phyloP scores from a whole-genome alignment of 2,888 invertebrate species.

The Napeogenes sylphis region DNA sequence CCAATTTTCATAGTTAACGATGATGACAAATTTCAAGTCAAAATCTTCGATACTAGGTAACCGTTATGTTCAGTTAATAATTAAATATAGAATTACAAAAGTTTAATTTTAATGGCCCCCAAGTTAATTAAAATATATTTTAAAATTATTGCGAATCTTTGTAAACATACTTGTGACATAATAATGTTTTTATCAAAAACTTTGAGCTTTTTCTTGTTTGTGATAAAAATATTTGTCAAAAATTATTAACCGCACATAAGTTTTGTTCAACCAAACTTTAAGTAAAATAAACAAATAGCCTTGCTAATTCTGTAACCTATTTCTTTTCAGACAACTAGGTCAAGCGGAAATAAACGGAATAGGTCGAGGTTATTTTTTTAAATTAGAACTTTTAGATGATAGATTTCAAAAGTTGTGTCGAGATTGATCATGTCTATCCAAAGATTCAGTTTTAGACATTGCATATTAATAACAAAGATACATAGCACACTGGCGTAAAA shows the following conservation, averaged over 20 bases:
- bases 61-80: background rate
- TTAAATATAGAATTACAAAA: background rate
- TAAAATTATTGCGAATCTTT: background rate
- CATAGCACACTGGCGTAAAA: too few relatives aligned
- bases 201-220: too few relatives aligned
- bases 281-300: slow-evolving; percentile 5
- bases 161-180: too few relatives aligned
- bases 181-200: too few relatives aligned
- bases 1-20: background rate
- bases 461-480: too few relatives aligned
- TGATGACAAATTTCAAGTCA: background rate
- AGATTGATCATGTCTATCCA: background rate
- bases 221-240: background rate
- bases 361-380: slow-evolving; percentile 18
- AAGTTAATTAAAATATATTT: background rate
- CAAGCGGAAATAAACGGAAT: slow-evolving; percentile 20
- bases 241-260: background rate
- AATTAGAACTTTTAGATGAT: slow-evolving; percentile 8
- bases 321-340: slow-evolving; percentile 21
- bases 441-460: too few relatives aligned
- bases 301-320: slow-evolving; percentile 10
- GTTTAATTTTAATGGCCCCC: slow-evolving; percentile 3
- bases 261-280: background rate
- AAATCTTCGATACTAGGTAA: background rate
- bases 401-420: background rate